Evolutionary conservation across 2,888 invertebrate species (phyloP).

Genomic region (Mesopsocus fuscifrons): DNA sequence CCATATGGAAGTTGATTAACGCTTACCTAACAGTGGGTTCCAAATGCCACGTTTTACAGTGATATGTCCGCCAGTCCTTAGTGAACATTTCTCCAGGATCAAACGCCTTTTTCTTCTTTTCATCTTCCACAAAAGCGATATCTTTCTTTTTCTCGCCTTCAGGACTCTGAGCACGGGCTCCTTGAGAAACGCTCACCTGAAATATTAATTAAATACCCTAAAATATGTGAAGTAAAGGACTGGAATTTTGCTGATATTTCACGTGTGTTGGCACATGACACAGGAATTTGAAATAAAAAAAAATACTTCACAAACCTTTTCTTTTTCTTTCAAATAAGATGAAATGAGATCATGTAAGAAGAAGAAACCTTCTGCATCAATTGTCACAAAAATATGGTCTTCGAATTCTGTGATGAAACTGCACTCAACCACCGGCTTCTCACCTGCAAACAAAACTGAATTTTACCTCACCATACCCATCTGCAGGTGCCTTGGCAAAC

Average conservation of each 20-base stretch:
- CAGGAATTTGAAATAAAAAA: too few relatives aligned
- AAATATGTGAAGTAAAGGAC: too few relatives aligned
- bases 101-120: slow-evolving; percentile 24
- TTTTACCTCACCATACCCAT: too few relatives aligned
- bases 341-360: slow-evolving; percentile 94
- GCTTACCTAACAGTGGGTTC: slow-evolving; percentile 73
- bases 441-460: slow-evolving; percentile 31
- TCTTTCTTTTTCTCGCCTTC: slow-evolving; percentile 18
- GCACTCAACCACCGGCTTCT: slow-evolving; percentile 81
- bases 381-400: slow-evolving; percentile 94
- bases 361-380: slow-evolving; percentile 95
- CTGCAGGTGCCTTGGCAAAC: too few relatives aligned
- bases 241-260: too few relatives aligned
- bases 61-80: slow-evolving; percentile 77
- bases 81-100: slow-evolving; percentile 34
- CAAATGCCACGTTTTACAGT: slow-evolving; percentile 89
- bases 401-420: slow-evolving; percentile 98
- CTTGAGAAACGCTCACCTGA: neutral
- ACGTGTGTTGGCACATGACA: too few relatives aligned
- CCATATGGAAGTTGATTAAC: too few relatives aligned
- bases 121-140: slow-evolving; percentile 21
- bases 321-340: slow-evolving; percentile 87
- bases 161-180: slow-evolving; percentile 24
- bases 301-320: too few relatives aligned
- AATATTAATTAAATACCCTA: too few relatives aligned